A percentile compares a stretch with the other conserved stretches of the same genome.
These are phyloP conservation scores for Nesospiza acunhae DNA, from an alignment of 2,113 vertebrate species.

Conservation along the genomic window DNA sequence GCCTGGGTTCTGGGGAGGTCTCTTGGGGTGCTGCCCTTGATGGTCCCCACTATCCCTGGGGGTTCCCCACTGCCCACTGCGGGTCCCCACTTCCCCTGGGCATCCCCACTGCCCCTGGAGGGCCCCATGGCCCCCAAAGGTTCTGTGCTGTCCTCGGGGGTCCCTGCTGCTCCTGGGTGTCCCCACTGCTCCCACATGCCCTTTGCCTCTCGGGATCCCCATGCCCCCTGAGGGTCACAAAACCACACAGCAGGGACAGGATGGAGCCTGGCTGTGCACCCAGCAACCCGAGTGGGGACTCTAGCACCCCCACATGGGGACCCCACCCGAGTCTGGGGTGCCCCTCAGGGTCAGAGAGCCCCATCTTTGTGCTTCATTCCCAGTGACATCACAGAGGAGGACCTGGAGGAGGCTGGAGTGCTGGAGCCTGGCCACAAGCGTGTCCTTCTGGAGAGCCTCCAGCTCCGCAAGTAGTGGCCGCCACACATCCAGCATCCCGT, in stretches of 20 bases:
- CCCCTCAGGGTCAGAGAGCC: neutral
- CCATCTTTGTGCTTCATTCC: neutral
- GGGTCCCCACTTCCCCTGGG: neutral
- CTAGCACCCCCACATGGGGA: rapidly evolving
- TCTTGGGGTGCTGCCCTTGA: neutral
- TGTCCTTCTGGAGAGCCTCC: conserved; percentile 88
- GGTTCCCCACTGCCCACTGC: neutral
- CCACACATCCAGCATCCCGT: rapidly evolving
- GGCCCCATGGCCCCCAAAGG: too few species aligned
- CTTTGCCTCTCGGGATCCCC: neutral
- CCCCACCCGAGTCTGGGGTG: neutral
- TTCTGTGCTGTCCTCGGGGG: neutral
- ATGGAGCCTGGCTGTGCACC: too few species aligned
- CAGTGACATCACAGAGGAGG: conserved; percentile 96
- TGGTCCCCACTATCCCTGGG: neutral
- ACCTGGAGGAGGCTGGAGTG: conserved; percentile 93
- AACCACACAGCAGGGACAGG: neutral
- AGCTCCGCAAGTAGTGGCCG: conserved; percentile 76
- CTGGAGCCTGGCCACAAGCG: conserved; percentile 87
- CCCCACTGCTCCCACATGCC: neutral
- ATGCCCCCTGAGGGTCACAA: neutral
- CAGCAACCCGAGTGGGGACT: neutral
- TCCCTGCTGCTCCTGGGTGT: neutral
- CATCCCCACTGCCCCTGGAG: neutral
- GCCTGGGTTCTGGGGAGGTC: neutral